phyloP scores from a whole-genome alignment of 1,140 invertebrate species.

The Diprion similis region DNA sequence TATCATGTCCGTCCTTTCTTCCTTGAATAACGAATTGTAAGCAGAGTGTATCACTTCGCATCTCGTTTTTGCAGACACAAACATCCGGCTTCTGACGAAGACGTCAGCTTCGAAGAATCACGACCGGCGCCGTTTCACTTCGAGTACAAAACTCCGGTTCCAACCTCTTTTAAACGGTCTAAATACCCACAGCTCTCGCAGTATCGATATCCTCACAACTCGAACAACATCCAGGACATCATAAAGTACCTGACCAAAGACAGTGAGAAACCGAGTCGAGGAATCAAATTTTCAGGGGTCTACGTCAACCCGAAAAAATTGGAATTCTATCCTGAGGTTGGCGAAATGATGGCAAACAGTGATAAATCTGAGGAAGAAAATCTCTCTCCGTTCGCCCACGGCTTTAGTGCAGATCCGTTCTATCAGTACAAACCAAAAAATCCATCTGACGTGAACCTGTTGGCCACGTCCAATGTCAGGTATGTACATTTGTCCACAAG shows the following conservation, averaged over 20 bases:
- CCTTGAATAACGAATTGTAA: too few species aligned
- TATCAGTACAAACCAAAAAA: conserved; percentile 62
- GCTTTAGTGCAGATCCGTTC: conserved; percentile 54
- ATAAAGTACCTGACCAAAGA: conserved; percentile 57
- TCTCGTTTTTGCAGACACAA: conserved; percentile 31
- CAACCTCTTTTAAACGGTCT: conserved; percentile 46
- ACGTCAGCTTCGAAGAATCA: conserved; percentile 28
- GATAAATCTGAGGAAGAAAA: conserved; percentile 41
- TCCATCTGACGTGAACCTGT: conserved; percentile 62
- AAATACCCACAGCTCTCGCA: conserved; percentile 59
- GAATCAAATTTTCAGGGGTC: conserved; percentile 55
- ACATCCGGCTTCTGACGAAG: conserved; percentile 31
- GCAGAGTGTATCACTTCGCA: background rate
- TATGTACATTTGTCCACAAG: conserved; percentile 26
- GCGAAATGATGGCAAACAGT: conserved; percentile 38
- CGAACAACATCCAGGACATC: conserved; percentile 63
- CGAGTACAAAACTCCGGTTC: conserved; percentile 48
- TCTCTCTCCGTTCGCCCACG: conserved; percentile 23
- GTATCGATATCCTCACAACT: conserved; percentile 54
- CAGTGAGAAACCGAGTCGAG: conserved; percentile 39
- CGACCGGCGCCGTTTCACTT: conserved; percentile 50
- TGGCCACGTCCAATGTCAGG: conserved; percentile 58
- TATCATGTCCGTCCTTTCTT: background rate
- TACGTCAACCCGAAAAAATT: conserved; percentile 55
- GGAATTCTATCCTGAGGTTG: conserved; percentile 36